Base-by-base conservation (phyloP, 2,888 invertebrate genomes). In the Autographa pulchrina region DNA sequence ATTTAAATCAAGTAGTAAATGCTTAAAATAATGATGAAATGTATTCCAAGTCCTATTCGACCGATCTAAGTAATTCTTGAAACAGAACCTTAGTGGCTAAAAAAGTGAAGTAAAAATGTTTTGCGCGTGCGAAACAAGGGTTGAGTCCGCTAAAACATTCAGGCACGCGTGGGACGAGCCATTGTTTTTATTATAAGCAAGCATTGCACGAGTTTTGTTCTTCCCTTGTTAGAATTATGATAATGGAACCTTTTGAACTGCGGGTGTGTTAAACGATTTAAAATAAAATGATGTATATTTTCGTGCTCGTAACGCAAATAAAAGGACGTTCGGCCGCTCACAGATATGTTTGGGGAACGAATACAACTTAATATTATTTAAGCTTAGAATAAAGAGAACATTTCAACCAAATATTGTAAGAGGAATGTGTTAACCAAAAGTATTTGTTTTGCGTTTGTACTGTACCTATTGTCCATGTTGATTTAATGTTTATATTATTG, bases 161-260 rank as follows among this genome's bases (percentile, higher is more conserved):
- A 92, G 86, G 89, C 82, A 79, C 84, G 87, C 87, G 89, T 84
- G 88, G 78, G 83, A 82, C 82, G 82, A 72, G 81, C 88, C 89
- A 91, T 93, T 93, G 92, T 93, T 92, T 92, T 92, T 91, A 92
- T 92, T 92, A 91, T 91, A 90, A 91, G 88, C 90, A 89, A 88
- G 88, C 89, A 88, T 88, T 86, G 90, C 86, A 81, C 82, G 83
- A 83, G 89, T 92, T 92, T 91, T 91, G 89, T 90, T 88, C 88
- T 87, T 79, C 85, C 85, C 86, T 87, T 83, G 86, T 91, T 90
- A 86, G 85, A 91, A 91, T 92, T 92, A 92, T 91, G 88, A 91
- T 91, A 92, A 91, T 91, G 85, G 87, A 85, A 84, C 88, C 87
- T 88, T 91, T 90, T 89, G 86, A 87, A 88, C 85, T 82, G 83